Evolutionary conservation across 2,888 invertebrate genomes (phyloP).

Genomic region (Cheilosia vulpina): DNA sequence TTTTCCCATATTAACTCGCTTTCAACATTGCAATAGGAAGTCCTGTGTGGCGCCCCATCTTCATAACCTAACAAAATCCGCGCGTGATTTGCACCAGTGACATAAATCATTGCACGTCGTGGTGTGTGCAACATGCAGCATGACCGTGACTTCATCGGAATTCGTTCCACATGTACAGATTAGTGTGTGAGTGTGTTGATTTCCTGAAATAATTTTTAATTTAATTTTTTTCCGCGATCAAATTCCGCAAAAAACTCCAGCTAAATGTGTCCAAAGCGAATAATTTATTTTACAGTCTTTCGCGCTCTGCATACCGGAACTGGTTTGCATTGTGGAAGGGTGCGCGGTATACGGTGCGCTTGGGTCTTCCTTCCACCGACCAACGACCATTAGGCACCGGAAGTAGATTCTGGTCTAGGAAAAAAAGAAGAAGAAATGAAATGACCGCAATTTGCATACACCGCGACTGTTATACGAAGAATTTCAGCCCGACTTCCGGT

Average conservation of each 20-base stretch:
- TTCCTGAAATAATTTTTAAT: constrained; percentile 36
- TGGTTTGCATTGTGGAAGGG: constrained; percentile 46
- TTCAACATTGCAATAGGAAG: constrained; percentile 1
- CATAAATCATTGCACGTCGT: constrained; percentile 63
- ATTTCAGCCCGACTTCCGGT: constrained; percentile 57
- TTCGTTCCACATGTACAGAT: constrained; percentile 9
- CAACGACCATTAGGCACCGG: constrained; percentile 49
- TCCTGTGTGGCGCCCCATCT: constrained; percentile 7
- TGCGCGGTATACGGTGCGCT: neutral
- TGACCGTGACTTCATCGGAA: constrained; percentile 63
- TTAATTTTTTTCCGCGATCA: constrained; percentile 20
- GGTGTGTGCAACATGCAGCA: constrained; percentile 56
- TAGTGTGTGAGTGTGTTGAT: constrained; percentile 24
- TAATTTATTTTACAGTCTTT: constrained; percentile 55
- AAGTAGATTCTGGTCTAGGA: constrained; percentile 37
- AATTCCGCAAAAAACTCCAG: constrained; percentile 30
- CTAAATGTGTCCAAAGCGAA: constrained; percentile 52
- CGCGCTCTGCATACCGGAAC: constrained; percentile 27
- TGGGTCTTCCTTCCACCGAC: constrained; percentile 17
- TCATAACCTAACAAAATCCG: constrained; percentile 30
- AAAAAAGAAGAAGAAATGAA: constrained; percentile 22
- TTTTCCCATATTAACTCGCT: constrained; percentile 4
- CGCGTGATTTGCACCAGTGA: constrained; percentile 57
- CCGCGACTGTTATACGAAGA: constrained; percentile 47
- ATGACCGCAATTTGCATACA: constrained; percentile 65